Conservation (phyloP, 2,113 vertebrate genomes). For the Bubo blakistoni region DNA sequence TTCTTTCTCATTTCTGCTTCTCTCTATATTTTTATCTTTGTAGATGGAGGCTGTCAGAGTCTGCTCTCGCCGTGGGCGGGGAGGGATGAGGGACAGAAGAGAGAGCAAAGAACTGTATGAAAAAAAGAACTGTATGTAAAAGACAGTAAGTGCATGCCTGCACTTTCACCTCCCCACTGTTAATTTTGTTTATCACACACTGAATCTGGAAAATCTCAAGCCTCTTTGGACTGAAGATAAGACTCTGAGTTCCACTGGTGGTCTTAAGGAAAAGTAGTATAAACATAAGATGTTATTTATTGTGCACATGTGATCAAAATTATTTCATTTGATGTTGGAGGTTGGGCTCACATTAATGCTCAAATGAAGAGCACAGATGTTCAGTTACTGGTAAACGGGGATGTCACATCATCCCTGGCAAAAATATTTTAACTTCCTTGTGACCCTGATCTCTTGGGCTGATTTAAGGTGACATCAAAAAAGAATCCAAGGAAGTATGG, state of each 20-base stretch:
- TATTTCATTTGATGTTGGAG: background rate
- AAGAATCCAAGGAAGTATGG: background rate
- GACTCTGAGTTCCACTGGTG: background rate
- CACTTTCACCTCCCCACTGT: background rate
- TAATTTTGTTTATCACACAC: background rate
- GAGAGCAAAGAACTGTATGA: background rate
- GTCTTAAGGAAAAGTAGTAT: background rate
- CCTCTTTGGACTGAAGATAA: background rate
- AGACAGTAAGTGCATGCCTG: background rate
- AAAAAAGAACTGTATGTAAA: background rate
- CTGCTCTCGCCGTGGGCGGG: background rate
- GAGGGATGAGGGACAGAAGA: background rate
- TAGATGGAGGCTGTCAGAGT: background rate
- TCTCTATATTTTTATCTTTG: background rate
- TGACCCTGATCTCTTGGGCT: background rate
- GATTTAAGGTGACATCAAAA: background rate
- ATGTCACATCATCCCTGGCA: background rate
- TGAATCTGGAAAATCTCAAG: constrained; percentile 32
- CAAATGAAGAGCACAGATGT: background rate
- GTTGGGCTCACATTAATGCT: background rate
- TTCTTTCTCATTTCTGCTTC: background rate
- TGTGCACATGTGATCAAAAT: background rate
- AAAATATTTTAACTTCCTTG: background rate
- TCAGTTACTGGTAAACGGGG: background rate
- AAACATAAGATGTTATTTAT: background rate